Evolutionary conservation across 2,113 vertebrate species (phyloP).

Genomic region (Phalacrocorax brasilianus): DNA sequence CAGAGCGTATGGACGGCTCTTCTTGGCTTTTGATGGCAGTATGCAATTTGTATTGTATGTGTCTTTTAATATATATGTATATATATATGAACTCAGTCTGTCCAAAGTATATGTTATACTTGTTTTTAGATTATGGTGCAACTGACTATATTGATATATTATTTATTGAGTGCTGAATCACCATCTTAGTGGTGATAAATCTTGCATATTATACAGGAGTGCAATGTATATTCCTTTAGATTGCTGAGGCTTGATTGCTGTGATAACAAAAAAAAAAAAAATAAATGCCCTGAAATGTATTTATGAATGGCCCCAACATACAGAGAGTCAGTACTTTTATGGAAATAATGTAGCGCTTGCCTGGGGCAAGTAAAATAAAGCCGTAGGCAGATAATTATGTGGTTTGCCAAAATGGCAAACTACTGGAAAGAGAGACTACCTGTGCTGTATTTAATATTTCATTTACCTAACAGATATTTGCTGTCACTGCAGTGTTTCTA

Average conservation of each 20-base stretch:
- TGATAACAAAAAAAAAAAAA: conserved; percentile 59
- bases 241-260: conserved; percentile 78
- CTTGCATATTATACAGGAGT: conserved; percentile 78
- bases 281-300: conserved; percentile 71
- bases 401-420: conserved; percentile 17
- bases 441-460: conserved; percentile 47
- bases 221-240: conserved; percentile 83
- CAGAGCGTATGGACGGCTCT: conserved; percentile 54
- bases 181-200: conserved; percentile 73
- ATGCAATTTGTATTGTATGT: conserved; percentile 74
- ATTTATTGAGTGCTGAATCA: conserved; percentile 83
- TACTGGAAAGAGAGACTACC: conserved; percentile 42
- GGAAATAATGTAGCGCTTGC: conserved; percentile 53
- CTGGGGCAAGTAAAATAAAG: conserved; percentile 64
- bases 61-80: conserved; percentile 67
- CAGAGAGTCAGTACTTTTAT: conserved; percentile 31
- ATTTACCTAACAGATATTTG: background rate
- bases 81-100: conserved; percentile 69
- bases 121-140: conserved; percentile 80
- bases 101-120: conserved; percentile 72
- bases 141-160: conserved; percentile 81
- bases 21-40: conserved; percentile 65
- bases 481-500: conserved; percentile 36
- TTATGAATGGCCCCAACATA: conserved; percentile 60
- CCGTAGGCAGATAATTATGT: conserved; percentile 17